A percentile compares a stretch with the other conserved stretches of the same genome.
phyloP scores from a whole-genome alignment of 2,888 invertebrate genomes.

The Aleiodes leptofemur region DNA sequence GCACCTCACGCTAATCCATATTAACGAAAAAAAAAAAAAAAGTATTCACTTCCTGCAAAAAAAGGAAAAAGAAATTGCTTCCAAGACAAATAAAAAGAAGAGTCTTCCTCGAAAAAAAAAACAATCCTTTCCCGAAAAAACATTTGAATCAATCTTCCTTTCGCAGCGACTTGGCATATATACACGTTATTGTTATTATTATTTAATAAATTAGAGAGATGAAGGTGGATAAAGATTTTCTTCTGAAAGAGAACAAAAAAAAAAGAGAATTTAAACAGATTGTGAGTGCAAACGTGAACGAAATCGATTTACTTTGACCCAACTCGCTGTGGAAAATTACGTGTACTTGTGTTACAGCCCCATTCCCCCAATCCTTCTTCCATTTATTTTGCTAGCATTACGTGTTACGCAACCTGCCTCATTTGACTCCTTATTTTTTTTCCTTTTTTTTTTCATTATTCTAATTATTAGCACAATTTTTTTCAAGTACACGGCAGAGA shows the following conservation, averaged over 20 bases:
- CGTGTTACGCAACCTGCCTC: constrained; percentile 53
- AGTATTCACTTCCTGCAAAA: constrained; percentile 5
- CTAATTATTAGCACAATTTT: constrained; percentile 42
- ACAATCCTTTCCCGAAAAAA: constrained; percentile 13
- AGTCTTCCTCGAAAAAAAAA: neutral
- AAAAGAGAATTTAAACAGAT: constrained; percentile 11
- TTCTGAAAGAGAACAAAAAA: neutral
- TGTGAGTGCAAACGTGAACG: constrained; percentile 20
- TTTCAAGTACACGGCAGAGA: constrained; percentile 15
- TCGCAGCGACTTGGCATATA: constrained; percentile 44
- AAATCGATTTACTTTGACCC: constrained; percentile 50
- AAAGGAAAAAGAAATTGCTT: constrained; percentile 13
- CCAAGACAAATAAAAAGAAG: neutral
- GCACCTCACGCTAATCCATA: constrained; percentile 74
- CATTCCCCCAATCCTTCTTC: neutral
- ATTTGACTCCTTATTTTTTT: constrained; percentile 27
- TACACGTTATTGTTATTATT: constrained; percentile 23
- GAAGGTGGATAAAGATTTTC: constrained; percentile 7
- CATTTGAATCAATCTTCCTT: constrained; percentile 22
- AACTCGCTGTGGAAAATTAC: constrained; percentile 60
- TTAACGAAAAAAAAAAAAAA: constrained; percentile 6
- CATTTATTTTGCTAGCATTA: constrained; percentile 49
- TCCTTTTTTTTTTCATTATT: constrained; percentile 36
- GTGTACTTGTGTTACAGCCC: constrained; percentile 25
- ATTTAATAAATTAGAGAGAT: constrained; percentile 15